Conservation (phyloP, 1,140 invertebrate genomes). For the Chironomus tepperi region DNA sequence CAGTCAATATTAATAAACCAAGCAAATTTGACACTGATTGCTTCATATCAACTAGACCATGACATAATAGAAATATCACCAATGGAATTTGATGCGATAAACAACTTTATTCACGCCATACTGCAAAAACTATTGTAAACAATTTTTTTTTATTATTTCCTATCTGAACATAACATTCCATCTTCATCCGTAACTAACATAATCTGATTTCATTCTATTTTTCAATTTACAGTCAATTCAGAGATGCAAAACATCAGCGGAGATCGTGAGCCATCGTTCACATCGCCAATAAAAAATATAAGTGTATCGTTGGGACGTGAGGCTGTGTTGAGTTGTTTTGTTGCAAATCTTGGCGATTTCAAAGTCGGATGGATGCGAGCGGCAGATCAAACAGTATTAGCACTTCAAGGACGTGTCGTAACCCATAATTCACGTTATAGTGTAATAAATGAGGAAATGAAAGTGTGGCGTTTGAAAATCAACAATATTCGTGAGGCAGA, state of each 20-base stretch:
- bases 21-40: too few species aligned
- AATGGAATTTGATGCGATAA: too few species aligned
- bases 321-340: constrained; percentile 62
- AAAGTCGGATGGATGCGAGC: constrained; percentile 78
- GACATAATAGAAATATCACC: too few species aligned
- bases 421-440: constrained; percentile 71
- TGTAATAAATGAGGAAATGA: constrained; percentile 58
- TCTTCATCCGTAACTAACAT: too few species aligned
- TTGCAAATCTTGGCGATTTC: constrained; percentile 63
- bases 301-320: constrained; percentile 67
- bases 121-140: too few species aligned
- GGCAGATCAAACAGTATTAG: constrained; percentile 76
- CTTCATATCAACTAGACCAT: too few species aligned
- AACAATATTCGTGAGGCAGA: constrained; percentile 55
- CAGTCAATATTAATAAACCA: too few species aligned
- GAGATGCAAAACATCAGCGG: neutral
- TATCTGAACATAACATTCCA: too few species aligned
- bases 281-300: constrained; percentile 61
- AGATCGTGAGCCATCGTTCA: constrained; percentile 51
- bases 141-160: too few species aligned
- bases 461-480: constrained; percentile 62
- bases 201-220: neutral
- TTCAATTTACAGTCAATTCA: constrained; percentile 10
- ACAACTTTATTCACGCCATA: too few species aligned
- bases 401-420: constrained; percentile 68